phyloP scores from a whole-genome alignment of 2,797 vertebrate genomes.

The Gymnoscopelus braueri region DNA sequence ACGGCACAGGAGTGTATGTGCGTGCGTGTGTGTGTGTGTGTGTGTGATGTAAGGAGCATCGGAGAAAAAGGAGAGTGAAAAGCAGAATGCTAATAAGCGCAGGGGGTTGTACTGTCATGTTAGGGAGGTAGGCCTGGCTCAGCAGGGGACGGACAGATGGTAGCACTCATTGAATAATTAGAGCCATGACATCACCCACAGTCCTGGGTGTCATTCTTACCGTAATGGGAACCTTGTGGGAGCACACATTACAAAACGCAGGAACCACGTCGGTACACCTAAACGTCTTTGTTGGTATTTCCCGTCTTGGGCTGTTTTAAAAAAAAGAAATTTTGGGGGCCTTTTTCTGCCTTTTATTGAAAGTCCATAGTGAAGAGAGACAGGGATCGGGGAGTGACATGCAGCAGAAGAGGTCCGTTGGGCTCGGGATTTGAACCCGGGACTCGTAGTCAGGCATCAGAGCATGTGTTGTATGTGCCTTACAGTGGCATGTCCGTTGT shows the following conservation, averaged over 20 bases:
- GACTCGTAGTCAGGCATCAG: no score
- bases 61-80: constrained; percentile 7
- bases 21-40: constrained; percentile 19
- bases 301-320: no score
- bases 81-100: constrained; percentile 20
- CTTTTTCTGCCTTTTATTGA: no score
- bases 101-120: constrained; percentile 6
- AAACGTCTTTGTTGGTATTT: not conserved
- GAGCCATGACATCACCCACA: constrained; percentile 71
- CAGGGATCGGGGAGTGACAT: no score
- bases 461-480: no score
- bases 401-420: no score
- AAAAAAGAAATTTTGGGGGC: no score
- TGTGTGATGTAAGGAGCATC: not conserved
- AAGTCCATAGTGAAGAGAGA: no score
- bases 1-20: constrained; percentile 45
- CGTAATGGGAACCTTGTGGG: constrained; percentile 71
- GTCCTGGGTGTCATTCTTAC: constrained; percentile 58
- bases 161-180: constrained; percentile 75
- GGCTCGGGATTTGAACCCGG: no score
- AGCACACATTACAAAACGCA: constrained; percentile 17
- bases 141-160: constrained; percentile 61
- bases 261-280: not conserved
- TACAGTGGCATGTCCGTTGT: no score
- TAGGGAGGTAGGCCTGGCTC: constrained; percentile 8